Evolutionary conservation across 37 sponge, comb jelly and placozoan species (phyloP), one percentile per base, ranked within the genome.

Genomic region (Ianthella basta): DNA sequence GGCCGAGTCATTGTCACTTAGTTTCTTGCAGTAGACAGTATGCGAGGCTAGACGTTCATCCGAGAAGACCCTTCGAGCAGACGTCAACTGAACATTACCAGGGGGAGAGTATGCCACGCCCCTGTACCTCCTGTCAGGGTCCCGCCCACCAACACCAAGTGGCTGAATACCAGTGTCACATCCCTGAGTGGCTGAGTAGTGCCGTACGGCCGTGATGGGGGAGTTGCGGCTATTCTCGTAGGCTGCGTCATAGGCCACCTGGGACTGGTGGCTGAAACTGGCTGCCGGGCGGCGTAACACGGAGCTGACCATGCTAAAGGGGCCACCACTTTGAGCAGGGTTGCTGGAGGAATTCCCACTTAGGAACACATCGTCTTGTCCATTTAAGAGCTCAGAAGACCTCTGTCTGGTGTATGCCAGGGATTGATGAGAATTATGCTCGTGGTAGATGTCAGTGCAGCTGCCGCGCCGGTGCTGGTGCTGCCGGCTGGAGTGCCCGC

Each of bases 1-100:
- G 20, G 73, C 73, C 10, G 73, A 72, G 39, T 72, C 73, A 72
- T 72, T 72, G 40, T 72, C 73, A 72, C 73, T 72, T 40, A 72
- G 36, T 29, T 72, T 72, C 73, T 40, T 72, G 32, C 40, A 20
- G 39, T 72, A 72, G 18, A 57, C 59, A 57, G 59, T 57, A 18
- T 57, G 15, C 18, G 59, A 15, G 20, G 38, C 37, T 12, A 72
- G 40, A 12, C 40, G 23, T 40, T 72, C 73, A 37, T 72, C 73
- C 20, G 73, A 72, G 40, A 72, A 37, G 10, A 72, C 40, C 13
- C 73, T 33, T 8, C 73, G 37, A 14, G 73, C 37, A 19, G 73
- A 23, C 14, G 73, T 72, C 73, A 72, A 32, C 73, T 72, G 73
- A 13, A 72, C 73, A 72, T 72, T 72, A 10, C 73, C 73, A 13